phyloP scores from a whole-genome alignment of 2,797 vertebrate genomes.

The Hydrolagus colliei region DNA sequence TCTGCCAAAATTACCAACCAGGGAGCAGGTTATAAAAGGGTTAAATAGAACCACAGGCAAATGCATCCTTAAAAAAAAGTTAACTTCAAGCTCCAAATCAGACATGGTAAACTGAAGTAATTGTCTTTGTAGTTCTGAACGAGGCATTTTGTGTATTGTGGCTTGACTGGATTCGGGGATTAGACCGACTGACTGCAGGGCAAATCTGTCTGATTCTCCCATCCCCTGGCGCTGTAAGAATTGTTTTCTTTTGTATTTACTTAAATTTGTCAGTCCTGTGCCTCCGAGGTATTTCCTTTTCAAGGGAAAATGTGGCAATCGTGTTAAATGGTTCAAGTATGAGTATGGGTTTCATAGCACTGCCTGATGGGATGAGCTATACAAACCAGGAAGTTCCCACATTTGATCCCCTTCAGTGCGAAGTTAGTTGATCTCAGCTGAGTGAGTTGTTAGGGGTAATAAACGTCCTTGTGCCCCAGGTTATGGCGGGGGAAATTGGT shows the following conservation, averaged over 20 bases:
- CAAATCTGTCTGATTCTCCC: constrained; percentile 44
- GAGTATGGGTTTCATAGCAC: not conserved
- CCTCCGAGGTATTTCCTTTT: constrained; percentile 39
- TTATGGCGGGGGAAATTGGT: too few relatives aligned
- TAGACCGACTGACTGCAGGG: constrained; percentile 46
- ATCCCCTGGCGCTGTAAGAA: constrained; percentile 31
- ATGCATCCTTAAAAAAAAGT: constrained; percentile 43
- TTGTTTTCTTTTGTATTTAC: constrained; percentile 36
- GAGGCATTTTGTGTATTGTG: constrained; percentile 51
- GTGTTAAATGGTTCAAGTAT: constrained; percentile 23
- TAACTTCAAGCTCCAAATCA: constrained; percentile 49
- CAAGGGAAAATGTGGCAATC: constrained; percentile 10
- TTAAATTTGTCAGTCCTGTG: constrained; percentile 41
- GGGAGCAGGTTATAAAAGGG: not conserved
- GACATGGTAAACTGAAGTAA: constrained; percentile 61
- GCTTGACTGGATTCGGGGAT: constrained; percentile 55
- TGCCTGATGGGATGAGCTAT: not conserved
- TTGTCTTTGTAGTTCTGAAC: constrained; percentile 54
- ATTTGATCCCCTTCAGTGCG: too few relatives aligned
- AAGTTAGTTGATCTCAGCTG: too few relatives aligned
- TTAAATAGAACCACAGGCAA: constrained; percentile 47
- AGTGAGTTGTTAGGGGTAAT: too few relatives aligned
- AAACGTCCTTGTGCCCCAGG: too few relatives aligned
- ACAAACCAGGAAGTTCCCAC: too few relatives aligned
- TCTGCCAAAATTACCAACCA: not conserved